Conservation (phyloP, 92 coral and sea anemone species). For the Plumapathes pennacea region DNA sequence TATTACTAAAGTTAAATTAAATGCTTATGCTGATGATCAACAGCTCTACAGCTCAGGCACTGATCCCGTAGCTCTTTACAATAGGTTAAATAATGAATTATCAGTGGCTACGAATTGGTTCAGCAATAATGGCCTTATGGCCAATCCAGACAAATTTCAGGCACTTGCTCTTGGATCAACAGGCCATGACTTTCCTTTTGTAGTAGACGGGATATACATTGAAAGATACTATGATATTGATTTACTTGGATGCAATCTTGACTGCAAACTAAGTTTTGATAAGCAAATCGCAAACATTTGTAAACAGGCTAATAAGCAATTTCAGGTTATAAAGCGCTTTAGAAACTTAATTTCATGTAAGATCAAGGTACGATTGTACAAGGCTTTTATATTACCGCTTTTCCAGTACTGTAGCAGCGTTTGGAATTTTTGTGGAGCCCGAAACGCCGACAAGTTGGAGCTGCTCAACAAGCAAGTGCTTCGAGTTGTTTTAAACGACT, state of each 20-base stretch:
- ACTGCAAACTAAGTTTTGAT: conserved; percentile 17
- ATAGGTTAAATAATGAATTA: conserved; percentile 4
- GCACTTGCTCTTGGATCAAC: background rate
- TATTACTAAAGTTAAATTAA: conserved; percentile 6
- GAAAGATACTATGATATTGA: conserved; percentile 11
- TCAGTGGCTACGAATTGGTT: conserved; percentile 10
- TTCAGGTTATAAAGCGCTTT: conserved; percentile 16
- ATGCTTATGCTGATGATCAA: conserved; percentile 26
- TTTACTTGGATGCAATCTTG: conserved; percentile 8
- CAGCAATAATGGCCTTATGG: conserved; percentile 9
- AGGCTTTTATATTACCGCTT: conserved; percentile 2
- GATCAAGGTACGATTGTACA: conserved; percentile 7
- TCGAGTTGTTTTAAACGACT: conserved; percentile 8
- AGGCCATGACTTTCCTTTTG: too few species aligned
- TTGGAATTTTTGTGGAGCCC: conserved; percentile 8
- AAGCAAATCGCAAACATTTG: conserved; percentile 10
- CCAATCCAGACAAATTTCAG: conserved; percentile 10
- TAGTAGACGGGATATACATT: conserved; percentile 6
- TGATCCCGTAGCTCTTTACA: conserved; percentile 8
- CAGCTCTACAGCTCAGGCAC: conserved; percentile 11
- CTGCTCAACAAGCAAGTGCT: conserved; percentile 9
- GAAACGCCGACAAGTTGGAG: conserved; percentile 3
- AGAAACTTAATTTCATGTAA: conserved; percentile 1
- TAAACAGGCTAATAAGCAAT: conserved; percentile 10
- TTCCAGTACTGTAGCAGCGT: conserved; percentile 19